Evolutionary conservation across 1,140 invertebrate species (phyloP), one percentile per base, ranked within the genome.

Genomic region (Leptopilina clavipes): DNA sequence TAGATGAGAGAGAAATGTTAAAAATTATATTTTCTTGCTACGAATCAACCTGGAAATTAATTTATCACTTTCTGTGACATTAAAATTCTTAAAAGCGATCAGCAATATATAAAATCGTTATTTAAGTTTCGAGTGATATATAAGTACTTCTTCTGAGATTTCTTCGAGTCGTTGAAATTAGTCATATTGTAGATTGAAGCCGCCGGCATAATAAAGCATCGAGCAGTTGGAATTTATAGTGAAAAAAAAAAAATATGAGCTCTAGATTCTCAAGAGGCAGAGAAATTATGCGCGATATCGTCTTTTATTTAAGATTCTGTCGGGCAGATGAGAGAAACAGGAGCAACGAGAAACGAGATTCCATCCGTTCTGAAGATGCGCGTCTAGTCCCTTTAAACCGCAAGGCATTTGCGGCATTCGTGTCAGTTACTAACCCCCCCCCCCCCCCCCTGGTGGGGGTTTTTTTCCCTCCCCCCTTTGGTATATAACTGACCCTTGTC

Each of bases 381-480:
- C 5, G 76, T 74, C 70, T 65, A 80, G 73, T 73, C 75, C 75
- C 31, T 75, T 52, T 31, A 75, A 73, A 78, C 76, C 76, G 73
- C 56, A 52, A 78, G 71, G 76, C 65, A 80, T 78, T 40, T 76
- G n/a, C 40, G 76, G 76, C 45, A 80, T 78, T 80, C 73, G 70
- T 74, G 77, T 78, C 56, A 65, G 59, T 65, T 65, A 65, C 59
- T 65, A 8, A 6, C n/a, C n/a, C n/a, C n/a, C n/a, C n/a, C n/a
- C n/a, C n/a, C n/a, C n/a, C n/a, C n/a, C n/a, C n/a, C n/a, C n/a
- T n/a, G n/a, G n/a, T n/a, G 9, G 9, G 37, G 22, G 59, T 31
- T 65, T 65, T 65, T 59, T 65, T 65, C 31, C 25, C 22, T 19
- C 5, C 59, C 9, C 37, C 37, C 8, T 40, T 40, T 6, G 37